Percentiles rank a stretch among this genome's conserved stretches.
Evolutionary conservation across 2,797 vertebrate genomes (phyloP).

Genomic region (Mionectes olivaceus): DNA sequence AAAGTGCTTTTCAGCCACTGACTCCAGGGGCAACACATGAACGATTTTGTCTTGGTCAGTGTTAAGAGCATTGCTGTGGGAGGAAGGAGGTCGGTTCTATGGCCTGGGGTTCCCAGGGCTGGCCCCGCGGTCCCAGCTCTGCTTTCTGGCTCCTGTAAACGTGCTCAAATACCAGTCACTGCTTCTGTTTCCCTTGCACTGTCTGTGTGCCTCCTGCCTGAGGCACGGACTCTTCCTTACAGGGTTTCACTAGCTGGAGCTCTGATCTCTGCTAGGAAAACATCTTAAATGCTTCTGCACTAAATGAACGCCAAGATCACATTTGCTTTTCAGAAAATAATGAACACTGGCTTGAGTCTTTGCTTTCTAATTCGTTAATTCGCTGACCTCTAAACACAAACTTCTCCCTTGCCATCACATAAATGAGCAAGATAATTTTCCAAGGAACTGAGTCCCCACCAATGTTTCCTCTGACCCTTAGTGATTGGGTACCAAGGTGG

Average conservation of each 20-base stretch:
- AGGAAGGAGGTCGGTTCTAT: not conserved
- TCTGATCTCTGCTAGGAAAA: not conserved
- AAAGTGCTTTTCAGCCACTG: not conserved
- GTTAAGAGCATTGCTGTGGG: not conserved
- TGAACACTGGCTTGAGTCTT: not conserved
- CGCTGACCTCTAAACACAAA: not conserved
- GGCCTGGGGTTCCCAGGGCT: not conserved
- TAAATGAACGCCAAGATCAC: not conserved
- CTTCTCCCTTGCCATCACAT: not conserved
- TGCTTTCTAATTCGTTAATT: not conserved
- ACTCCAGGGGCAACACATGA: not conserved
- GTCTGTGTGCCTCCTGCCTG: not conserved
- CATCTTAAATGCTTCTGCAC: not conserved
- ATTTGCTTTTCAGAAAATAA: not conserved
- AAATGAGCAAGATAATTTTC: not conserved
- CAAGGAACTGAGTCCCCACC: not conserved
- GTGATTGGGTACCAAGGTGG: not conserved
- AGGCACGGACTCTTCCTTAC: not conserved
- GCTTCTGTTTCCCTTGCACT: not conserved
- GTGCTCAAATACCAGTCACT: not conserved
- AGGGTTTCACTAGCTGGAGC: slow-evolving; percentile 7
- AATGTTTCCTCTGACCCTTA: not conserved
- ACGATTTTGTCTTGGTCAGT: not conserved
- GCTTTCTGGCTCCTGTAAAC: not conserved
- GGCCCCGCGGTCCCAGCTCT: not conserved